These are phyloP conservation scores for Romanomermis culicivorax DNA, from an alignment of 2,888 invertebrate species.

Conservation along the genomic window DNA sequence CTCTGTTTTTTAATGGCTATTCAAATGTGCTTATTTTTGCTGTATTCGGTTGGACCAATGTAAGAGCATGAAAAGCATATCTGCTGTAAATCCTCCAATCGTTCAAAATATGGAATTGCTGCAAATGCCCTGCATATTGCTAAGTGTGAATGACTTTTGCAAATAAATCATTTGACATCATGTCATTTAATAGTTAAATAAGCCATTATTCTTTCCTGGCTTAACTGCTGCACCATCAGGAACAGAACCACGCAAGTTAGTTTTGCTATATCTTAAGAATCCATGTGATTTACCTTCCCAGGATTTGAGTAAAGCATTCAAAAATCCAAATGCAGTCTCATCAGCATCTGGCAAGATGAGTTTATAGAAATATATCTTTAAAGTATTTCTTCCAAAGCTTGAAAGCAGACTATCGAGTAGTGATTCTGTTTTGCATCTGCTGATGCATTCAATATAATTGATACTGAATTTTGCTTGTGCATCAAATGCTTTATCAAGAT, in stretches of 20 bases:
- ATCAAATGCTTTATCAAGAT: background rate
- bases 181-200: background rate
- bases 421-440: background rate
- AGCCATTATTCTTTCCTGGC: background rate
- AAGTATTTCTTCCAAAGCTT: background rate
- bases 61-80: background rate
- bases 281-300: background rate
- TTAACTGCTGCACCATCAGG: slow-evolving; percentile 3
- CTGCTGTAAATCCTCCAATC: background rate
- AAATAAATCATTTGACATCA: background rate
- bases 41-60: background rate
- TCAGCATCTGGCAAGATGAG: background rate
- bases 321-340: background rate
- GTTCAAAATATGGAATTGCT: background rate
- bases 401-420: background rate
- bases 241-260: background rate
- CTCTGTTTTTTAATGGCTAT: too few relatives aligned
- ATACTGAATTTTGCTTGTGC: background rate
- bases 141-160: background rate
- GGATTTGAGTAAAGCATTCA: background rate
- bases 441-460: background rate
- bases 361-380: background rate
- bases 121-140: background rate
- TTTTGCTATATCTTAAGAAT: background rate
- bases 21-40: too few relatives aligned